A percentile compares a stretch with the other conserved stretches of the same genome.
Evolutionary conservation across 92 coral and sea anemone genomes (phyloP).

Genomic region (Virgularia gustaviana): DNA sequence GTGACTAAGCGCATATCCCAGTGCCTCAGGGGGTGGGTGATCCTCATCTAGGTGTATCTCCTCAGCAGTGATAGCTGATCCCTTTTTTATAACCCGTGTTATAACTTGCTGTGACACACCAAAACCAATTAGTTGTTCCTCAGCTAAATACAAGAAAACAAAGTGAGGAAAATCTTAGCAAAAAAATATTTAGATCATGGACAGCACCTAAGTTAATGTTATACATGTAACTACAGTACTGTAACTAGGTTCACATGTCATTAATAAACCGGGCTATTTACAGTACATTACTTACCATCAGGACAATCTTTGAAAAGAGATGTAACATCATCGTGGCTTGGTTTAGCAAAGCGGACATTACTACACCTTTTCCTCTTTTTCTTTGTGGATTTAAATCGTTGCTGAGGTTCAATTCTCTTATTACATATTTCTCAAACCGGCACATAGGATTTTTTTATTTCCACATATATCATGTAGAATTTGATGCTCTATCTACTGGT

Average conservation of each 20-base stretch:
- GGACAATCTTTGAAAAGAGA: background rate
- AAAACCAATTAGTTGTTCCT: background rate
- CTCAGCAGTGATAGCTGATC: background rate
- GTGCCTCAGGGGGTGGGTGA: conserved; percentile 2
- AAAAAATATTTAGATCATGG: no score
- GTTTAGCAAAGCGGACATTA: background rate
- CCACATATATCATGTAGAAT: no score
- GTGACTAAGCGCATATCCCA: background rate
- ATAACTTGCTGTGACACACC: conserved; percentile 12
- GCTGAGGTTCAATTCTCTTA: background rate
- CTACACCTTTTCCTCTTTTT: background rate
- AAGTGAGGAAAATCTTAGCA: no score
- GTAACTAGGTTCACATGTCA: conserved; percentile 1
- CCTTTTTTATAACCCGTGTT: background rate
- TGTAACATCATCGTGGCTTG: background rate
- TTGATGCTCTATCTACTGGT: no score
- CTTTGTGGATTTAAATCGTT: background rate
- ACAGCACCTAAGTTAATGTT: no score
- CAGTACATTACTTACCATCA: background rate
- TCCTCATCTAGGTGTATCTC: background rate
- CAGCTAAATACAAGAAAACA: background rate
- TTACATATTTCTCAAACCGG: no score
- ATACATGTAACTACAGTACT: background rate
- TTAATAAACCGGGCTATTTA: background rate
- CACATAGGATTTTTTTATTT: no score